These are phyloP conservation scores for Picathartes gymnocephalus DNA, from an alignment of 2,113 vertebrate genomes.

Conservation along the genomic window DNA sequence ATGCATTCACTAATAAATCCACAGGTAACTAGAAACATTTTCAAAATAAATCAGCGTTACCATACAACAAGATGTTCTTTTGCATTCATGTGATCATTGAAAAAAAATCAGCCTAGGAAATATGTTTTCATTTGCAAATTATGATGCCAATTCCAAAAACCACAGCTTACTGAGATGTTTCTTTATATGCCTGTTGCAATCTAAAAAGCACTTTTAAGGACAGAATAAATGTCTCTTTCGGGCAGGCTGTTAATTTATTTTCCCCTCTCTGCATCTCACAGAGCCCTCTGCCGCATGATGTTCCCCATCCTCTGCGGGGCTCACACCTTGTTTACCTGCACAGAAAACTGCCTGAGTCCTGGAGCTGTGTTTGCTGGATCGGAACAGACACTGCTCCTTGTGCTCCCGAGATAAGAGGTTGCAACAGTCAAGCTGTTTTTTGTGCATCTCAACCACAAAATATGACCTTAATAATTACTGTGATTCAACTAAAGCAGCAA, in stretches of 20 bases:
- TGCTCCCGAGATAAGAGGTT: constrained; percentile 36
- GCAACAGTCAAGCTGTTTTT: neutral
- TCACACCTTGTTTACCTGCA: neutral
- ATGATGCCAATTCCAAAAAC: neutral
- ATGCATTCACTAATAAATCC: neutral
- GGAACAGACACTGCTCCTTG: constrained; percentile 44
- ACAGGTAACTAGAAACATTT: neutral
- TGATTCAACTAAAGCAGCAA: constrained; percentile 32
- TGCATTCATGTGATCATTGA: neutral
- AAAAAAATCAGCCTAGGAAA: neutral
- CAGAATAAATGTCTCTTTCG: neutral
- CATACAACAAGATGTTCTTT: neutral
- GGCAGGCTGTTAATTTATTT: neutral
- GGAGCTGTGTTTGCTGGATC: neutral
- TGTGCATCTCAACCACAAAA: constrained; percentile 28
- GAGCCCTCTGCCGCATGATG: fast-evolving
- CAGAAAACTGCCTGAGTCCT: neutral
- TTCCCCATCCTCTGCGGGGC: neutral
- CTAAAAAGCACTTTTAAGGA: neutral
- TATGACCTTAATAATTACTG: constrained; percentile 51
- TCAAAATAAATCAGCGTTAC: neutral
- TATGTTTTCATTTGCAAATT: neutral
- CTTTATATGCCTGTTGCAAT: neutral
- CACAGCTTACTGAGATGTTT: neutral
- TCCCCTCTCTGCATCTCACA: neutral